Percentiles rank a stretch among this genome's conserved stretches.
Evolutionary conservation across 2,797 vertebrate species (phyloP).

Genomic region (Cyprinella venusta): DNA sequence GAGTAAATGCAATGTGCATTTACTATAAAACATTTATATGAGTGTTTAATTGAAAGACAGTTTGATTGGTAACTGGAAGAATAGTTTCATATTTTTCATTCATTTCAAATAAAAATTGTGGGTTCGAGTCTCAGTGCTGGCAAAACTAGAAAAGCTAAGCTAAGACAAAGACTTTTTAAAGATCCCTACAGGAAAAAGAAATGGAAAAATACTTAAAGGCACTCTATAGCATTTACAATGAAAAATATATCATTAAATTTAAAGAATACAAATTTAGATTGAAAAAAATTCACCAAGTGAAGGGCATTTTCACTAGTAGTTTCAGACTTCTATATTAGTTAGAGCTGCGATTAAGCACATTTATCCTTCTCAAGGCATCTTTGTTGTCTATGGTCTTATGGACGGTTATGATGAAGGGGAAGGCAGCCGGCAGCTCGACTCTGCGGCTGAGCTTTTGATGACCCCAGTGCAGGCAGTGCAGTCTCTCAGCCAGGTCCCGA

Average conservation of each 20-base stretch:
- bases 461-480: conserved; percentile 78
- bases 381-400: conserved; percentile 80
- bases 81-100: not conserved
- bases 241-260: not conserved
- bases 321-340: conserved; percentile 50
- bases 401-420: conserved; percentile 80
- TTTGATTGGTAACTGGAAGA: not conserved
- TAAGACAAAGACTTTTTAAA: too few species aligned
- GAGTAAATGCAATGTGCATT: not conserved
- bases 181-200: too few species aligned
- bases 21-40: not conserved
- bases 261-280: not conserved
- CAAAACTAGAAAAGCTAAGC: too few species aligned
- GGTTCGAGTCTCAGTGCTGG: too few species aligned
- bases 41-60: not conserved
- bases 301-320: not conserved
- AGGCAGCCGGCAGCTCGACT: conserved; percentile 80
- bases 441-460: conserved; percentile 79
- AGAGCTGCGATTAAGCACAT: conserved; percentile 75
- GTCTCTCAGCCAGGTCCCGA: conserved; percentile 75
- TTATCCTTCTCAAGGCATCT: conserved; percentile 77
- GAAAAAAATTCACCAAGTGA: not conserved
- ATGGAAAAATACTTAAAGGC: too few species aligned
- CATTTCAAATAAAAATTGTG: too few species aligned
- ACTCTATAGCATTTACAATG: not conserved